phyloP scores from a whole-genome alignment of 2,113 vertebrate species.

The Murina feae region DNA sequence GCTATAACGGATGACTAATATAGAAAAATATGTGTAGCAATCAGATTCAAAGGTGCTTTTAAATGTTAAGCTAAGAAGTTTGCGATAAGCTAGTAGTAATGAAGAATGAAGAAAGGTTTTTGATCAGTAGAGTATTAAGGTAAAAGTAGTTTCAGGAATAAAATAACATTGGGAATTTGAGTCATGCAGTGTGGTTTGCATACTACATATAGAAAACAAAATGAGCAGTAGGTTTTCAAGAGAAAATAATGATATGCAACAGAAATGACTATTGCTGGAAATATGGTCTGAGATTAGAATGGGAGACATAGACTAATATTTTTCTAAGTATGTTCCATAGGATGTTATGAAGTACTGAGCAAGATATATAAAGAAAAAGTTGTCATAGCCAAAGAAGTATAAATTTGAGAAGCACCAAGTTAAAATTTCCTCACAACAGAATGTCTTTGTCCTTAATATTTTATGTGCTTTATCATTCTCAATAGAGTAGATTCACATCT shows the following conservation, averaged over 20 bases:
- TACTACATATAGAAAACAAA: neutral
- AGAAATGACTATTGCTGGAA: neutral
- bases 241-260: neutral
- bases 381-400: neutral
- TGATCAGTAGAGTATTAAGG: neutral
- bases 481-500: neutral
- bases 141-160: neutral
- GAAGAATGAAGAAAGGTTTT: neutral
- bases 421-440: neutral
- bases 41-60: neutral
- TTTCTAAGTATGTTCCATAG: neutral
- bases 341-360: neutral
- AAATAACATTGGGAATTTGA: neutral
- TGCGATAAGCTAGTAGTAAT: neutral
- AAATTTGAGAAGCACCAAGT: neutral
- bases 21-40: neutral
- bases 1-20: neutral
- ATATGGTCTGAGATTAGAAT: neutral
- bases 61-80: neutral
- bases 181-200: neutral
- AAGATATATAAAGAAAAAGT: neutral
- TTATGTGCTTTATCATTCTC: neutral
- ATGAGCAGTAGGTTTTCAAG: neutral
- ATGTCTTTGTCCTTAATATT: neutral
- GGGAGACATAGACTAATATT: neutral